These are phyloP conservation scores for Anolis carolinensis DNA, from an alignment of 2,113 vertebrate species.

Conservation along the genomic window DNA sequence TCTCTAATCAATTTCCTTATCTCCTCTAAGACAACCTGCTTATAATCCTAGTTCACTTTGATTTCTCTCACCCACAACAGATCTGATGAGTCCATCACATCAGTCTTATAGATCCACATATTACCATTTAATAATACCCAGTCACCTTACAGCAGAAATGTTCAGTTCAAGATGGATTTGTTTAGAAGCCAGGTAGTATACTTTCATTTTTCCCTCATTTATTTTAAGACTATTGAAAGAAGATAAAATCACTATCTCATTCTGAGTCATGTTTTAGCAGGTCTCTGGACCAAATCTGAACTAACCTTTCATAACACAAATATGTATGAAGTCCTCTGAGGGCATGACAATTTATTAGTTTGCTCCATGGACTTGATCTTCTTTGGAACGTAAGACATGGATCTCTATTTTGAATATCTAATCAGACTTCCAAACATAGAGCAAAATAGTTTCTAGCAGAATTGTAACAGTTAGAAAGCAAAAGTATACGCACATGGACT, in stretches of 20 bases:
- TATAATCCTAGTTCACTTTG: too few species aligned
- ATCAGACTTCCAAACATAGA: background rate
- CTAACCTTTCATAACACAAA: background rate
- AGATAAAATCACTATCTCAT: background rate
- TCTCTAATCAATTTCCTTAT: background rate
- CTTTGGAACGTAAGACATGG: background rate
- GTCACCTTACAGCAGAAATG: background rate
- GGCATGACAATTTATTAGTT: conserved; percentile 1
- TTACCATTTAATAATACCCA: background rate
- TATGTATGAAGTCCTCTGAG: background rate
- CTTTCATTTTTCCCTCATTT: background rate
- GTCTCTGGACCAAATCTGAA: background rate
- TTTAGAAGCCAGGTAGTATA: background rate
- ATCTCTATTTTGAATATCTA: background rate
- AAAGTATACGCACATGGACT: background rate
- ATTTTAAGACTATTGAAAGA: background rate
- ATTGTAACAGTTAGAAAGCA: background rate
- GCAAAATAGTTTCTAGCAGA: background rate
- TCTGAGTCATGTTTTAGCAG: background rate
- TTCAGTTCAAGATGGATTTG: background rate
- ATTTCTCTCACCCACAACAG: background rate
- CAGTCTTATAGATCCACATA: background rate
- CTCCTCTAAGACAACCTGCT: background rate
- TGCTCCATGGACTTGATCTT: background rate
- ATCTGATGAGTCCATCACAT: background rate